Base-by-base conservation (phyloP, 2,113 vertebrate genomes). In the Lagopus leucura region DNA sequence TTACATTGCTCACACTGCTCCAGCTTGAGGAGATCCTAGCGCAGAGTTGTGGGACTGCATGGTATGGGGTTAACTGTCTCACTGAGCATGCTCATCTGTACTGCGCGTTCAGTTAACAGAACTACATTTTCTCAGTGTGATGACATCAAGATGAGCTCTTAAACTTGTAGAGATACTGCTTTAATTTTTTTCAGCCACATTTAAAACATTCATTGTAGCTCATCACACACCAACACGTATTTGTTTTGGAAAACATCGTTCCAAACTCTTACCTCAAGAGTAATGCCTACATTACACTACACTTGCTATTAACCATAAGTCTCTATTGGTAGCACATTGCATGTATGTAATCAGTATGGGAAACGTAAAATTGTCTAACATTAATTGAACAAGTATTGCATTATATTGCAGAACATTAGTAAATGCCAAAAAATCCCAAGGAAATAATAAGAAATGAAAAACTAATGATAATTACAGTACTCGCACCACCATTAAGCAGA, bases 391-490 rank as follows among this genome's bases (percentile, higher is more conserved):
- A 83, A 74, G 8, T 32, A 78, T 16, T 78, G 27, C 16, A 32
- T 52, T 91, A 52, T 45, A 76, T 43, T 88, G 76, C 10, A 77
- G 52, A 92, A 66, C 42, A 75, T 81, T 52, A 78, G 24, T 20
- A 92, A 92, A 82, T 43, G 57, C 25, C 66, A 88, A 89, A 74
- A 89, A 86, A 61, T 45, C 64, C 50, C 87, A 89, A 60, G 76
- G 57, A 91, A 95, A 88, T 61, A 63, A 66, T 42, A 54, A 47
- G 28, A 90, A 89, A 85, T 17, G 1, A 83, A 66, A 47, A 91
- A 75, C 67, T 91, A 71, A 83, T 24, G 38, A 47, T 94, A 94
- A 94, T 80, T 83, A 69, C 42, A 86, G 82, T 61, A 72, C 48
- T 86, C 48, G 43, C 17, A 61, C 10, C 27, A 57, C 42, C 72